A percentile compares a stretch with the other conserved stretches of the same genome.
These are phyloP conservation scores for Hemiscyllium ocellatum DNA, from an alignment of 2,113 vertebrate species.

Conservation along the genomic window DNA sequence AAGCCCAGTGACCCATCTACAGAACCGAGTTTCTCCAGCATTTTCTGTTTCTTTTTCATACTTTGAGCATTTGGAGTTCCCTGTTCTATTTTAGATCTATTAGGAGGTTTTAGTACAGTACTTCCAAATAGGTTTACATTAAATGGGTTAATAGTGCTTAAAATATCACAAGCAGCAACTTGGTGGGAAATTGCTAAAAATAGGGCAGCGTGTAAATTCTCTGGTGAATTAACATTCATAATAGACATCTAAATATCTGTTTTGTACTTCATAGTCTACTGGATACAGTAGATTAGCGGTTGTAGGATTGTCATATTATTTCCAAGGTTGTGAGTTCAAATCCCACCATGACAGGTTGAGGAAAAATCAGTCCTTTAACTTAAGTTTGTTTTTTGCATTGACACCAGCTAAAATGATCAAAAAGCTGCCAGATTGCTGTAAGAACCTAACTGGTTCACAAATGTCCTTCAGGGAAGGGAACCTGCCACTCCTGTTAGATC, in stretches of 20 bases:
- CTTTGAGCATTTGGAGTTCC: too few species aligned
- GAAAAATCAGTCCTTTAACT: not conserved
- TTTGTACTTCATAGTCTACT: not conserved
- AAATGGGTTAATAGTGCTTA: not conserved
- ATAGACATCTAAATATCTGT: not conserved
- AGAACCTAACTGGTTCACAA: not conserved
- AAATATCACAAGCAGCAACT: not conserved
- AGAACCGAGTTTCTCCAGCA: too few species aligned
- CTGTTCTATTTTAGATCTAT: too few species aligned
- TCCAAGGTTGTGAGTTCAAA: not conserved
- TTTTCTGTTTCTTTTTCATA: too few species aligned
- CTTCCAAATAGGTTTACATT: not conserved
- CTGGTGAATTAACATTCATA: not conserved
- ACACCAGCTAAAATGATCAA: not conserved
- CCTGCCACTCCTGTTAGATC: not conserved
- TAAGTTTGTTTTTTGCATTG: not conserved
- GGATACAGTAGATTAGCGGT: not conserved
- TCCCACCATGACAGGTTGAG: not conserved
- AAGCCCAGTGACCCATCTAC: too few species aligned
- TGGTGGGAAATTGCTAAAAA: too few species aligned
- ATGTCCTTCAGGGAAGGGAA: not conserved
- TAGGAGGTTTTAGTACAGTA: not conserved
- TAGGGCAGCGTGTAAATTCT: not conserved
- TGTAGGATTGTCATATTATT: not conserved
- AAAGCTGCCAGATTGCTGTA: not conserved